Conservation (phyloP, 2,888 invertebrate genomes). For the Cartodere bifasciata region DNA sequence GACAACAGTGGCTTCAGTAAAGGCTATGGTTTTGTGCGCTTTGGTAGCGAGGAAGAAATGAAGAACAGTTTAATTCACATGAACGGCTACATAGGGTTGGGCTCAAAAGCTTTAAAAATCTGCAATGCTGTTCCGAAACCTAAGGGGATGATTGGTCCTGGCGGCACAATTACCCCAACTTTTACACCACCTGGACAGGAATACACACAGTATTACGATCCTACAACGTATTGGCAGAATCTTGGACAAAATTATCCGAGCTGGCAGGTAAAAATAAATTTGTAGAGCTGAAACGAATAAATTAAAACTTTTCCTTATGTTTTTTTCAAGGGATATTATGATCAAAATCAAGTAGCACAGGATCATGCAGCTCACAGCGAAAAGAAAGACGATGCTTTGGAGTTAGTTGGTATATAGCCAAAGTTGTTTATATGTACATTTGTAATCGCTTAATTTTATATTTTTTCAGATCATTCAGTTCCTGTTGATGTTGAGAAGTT, state of each 20-base stretch:
- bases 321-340: constrained; percentile 34
- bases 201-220: constrained; percentile 71
- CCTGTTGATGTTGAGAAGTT: constrained; percentile 60
- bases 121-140: constrained; percentile 87
- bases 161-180: constrained; percentile 31
- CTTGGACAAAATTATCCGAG: constrained; percentile 73
- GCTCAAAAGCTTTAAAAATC: constrained; percentile 78
- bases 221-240: constrained; percentile 77
- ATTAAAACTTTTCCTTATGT: constrained; percentile 14
- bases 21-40: constrained; percentile 92
- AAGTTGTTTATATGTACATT: constrained; percentile 1
- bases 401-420: constrained; percentile 51
- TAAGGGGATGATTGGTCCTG: constrained; percentile 40
- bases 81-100: constrained; percentile 85
- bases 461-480: constrained; percentile 57
- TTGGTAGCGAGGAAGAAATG: constrained; percentile 88
- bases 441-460: constrained; percentile 1
- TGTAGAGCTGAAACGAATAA: neutral
- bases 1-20: constrained; percentile 84
- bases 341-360: constrained; percentile 32
- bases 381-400: constrained; percentile 50
- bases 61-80: constrained; percentile 83
- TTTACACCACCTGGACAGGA: constrained; percentile 33
- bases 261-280: constrained; percentile 52
- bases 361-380: constrained; percentile 21